Evolutionary conservation across 2,797 vertebrate genomes (phyloP).

Genomic region (Bradypodion ventrale): DNA sequence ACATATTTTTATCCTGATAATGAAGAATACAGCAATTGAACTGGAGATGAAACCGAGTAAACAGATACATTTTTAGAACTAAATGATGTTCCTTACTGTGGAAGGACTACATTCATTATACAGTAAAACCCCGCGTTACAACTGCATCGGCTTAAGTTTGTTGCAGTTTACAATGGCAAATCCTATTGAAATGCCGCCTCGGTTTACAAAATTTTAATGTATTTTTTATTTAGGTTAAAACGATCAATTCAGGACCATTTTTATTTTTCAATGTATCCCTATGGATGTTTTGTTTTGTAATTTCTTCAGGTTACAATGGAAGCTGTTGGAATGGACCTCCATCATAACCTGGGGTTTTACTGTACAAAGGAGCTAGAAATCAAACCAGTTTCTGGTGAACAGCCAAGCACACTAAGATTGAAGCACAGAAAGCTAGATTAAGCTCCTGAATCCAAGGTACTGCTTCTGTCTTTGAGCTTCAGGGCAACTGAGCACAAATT

Average conservation of each 20-base stretch:
- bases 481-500: background rate
- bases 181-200: too few species aligned
- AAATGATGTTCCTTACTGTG: background rate
- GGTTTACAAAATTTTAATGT: too few species aligned
- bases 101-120: accelerated
- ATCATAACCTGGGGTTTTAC: too few species aligned
- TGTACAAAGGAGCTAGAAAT: background rate
- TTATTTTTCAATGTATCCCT: too few species aligned
- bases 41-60: background rate
- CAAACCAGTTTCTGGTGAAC: background rate
- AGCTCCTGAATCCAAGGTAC: background rate
- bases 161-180: too few species aligned
- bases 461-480: background rate
- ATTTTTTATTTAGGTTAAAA: too few species aligned
- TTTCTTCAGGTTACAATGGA: too few species aligned
- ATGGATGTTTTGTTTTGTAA: too few species aligned
- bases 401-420: background rate
- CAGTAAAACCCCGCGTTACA: too few species aligned
- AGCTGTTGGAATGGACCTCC: too few species aligned
- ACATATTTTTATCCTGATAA: background rate
- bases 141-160: too few species aligned
- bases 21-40: background rate
- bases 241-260: too few species aligned
- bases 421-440: background rate
- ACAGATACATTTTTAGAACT: background rate